These are phyloP conservation scores for Drosophila prosaltans DNA, from an alignment of 1,140 invertebrate species.

Conservation along the genomic window DNA sequence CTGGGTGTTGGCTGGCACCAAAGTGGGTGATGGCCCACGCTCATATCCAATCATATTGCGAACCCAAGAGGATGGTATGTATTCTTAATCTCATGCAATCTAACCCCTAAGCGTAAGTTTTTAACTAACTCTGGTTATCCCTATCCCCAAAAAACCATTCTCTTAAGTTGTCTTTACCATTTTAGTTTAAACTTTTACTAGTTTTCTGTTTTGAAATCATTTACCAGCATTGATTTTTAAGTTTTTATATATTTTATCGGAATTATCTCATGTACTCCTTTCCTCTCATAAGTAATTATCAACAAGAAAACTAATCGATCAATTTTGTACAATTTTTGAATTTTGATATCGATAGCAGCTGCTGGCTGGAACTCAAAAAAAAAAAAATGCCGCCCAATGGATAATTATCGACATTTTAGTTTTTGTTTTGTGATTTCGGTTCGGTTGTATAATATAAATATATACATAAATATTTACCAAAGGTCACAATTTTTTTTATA, in stretches of 20 bases:
- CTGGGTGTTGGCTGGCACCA: constrained; percentile 96
- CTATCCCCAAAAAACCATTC: not conserved
- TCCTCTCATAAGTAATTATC: constrained; percentile 19
- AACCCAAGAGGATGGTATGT: constrained; percentile 99
- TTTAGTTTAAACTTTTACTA: constrained; percentile 12
- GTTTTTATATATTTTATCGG: constrained; percentile 22
- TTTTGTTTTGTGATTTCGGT: constrained; percentile 21
- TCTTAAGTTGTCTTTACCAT: constrained; percentile 20
- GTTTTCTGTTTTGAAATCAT: constrained; percentile 14
- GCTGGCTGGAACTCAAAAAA: constrained; percentile 40
- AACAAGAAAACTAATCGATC: constrained; percentile 64
- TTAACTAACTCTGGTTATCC: constrained; percentile 44
- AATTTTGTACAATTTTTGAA: constrained; percentile 82
- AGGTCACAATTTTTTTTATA: constrained; percentile 18
- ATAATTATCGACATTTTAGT: constrained; percentile 40
- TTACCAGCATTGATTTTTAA: constrained; percentile 5
- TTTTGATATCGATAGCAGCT: constrained; percentile 78
- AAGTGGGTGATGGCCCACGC: constrained; percentile 95
- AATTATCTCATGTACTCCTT: constrained; percentile 12
- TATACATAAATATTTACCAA: constrained; percentile 20
- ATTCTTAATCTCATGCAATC: constrained; percentile 79
- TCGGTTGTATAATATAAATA: not conserved
- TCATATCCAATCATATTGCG: constrained; percentile 94
- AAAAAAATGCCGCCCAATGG: constrained; percentile 34
- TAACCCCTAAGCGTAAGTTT: constrained; percentile 70